Percentiles rank a stretch among this genome's conserved stretches.
phyloP scores from a whole-genome alignment of 2,113 vertebrate species.

The Narcine bancroftii region DNA sequence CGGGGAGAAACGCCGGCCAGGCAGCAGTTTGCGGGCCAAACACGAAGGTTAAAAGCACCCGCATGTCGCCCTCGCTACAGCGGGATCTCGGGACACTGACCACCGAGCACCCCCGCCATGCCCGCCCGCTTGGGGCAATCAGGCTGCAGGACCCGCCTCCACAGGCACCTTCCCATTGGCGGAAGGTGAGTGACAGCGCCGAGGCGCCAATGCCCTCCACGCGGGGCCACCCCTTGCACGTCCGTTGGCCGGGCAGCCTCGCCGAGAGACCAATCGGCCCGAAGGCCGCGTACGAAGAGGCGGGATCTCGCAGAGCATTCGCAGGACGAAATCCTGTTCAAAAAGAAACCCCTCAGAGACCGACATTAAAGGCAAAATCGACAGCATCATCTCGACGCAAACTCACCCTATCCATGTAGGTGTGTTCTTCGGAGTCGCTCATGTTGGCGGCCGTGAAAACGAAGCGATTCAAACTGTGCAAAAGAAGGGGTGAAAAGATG shows the following conservation, averaged over 20 bases:
- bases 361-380: not conserved
- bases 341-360: not conserved
- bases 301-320: not conserved
- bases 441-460: not conserved
- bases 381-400: not conserved
- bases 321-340: not conserved
- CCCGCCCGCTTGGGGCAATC: not conserved
- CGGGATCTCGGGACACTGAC: not conserved
- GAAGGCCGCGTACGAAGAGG: not conserved
- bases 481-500: not conserved
- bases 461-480: not conserved
- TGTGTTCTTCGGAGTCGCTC: conserved; percentile 27
- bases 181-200: not conserved
- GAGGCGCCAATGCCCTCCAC: not conserved
- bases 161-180: not conserved
- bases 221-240: not conserved
- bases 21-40: not conserved
- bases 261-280: not conserved
- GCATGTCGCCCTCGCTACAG: not conserved
- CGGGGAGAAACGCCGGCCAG: too few species aligned
- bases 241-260: not conserved
- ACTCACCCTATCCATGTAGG: conserved; percentile 19
- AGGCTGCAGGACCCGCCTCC: not conserved
- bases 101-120: not conserved
- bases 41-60: not conserved